Percentiles rank a stretch among this genome's conserved stretches.
Conservation (phyloP, 2,113 vertebrate genomes). For the Coracopsis vasa region DNA sequence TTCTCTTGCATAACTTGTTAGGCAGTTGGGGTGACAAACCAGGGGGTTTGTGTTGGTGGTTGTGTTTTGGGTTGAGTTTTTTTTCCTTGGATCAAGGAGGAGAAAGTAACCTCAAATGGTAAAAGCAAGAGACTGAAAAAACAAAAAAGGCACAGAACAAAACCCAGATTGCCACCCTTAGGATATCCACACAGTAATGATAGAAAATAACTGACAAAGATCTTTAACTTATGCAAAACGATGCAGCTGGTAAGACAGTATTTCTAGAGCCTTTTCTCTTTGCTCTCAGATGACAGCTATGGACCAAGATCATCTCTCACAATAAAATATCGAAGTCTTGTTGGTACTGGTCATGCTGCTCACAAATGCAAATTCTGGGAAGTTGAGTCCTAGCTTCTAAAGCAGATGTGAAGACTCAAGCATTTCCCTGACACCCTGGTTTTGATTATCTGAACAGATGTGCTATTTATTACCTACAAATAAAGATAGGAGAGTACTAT, state of each 20-base stretch:
- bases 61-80: neutral
- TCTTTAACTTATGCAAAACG: neutral
- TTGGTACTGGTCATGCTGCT: neutral
- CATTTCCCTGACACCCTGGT: neutral
- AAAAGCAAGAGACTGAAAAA: neutral
- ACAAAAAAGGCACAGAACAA: neutral
- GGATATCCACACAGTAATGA: neutral
- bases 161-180: neutral
- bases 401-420: neutral
- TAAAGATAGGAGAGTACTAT: neutral
- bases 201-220: neutral
- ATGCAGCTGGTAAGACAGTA: neutral
- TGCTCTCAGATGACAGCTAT: neutral
- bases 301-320: neutral
- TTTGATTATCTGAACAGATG: neutral
- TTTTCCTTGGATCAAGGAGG: neutral
- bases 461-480: neutral
- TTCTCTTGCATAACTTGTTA: neutral
- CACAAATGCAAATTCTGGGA: no score
- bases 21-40: neutral
- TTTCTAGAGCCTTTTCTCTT: neutral
- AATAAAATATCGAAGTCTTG: neutral
- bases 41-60: accelerated
- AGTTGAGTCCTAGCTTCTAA: neutral
- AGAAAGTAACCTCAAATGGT: neutral